A percentile compares a stretch with the other conserved stretches of the same genome.
These are phyloP conservation scores for Falco punctatus DNA, from an alignment of 2,113 vertebrate species.

Conservation along the genomic window DNA sequence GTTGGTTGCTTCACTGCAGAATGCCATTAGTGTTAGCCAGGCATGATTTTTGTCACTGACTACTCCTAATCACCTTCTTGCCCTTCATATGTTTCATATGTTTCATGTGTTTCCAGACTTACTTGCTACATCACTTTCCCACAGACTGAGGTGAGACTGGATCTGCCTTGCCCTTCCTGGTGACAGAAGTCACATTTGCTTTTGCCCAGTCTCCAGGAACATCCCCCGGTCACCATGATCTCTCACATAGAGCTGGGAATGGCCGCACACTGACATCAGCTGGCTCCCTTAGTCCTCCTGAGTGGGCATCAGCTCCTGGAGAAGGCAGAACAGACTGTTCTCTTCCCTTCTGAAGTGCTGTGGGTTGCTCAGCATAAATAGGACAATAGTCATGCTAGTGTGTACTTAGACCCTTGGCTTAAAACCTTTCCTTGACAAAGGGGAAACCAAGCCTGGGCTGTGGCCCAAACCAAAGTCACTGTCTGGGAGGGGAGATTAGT, in stretches of 20 bases:
- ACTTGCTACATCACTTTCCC: background rate
- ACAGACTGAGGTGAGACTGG: background rate
- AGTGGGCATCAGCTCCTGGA: background rate
- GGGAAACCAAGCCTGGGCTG: background rate
- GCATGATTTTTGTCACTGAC: background rate
- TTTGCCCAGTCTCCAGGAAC: background rate
- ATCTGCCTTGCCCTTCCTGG: background rate
- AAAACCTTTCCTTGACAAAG: background rate
- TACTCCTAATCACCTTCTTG: background rate
- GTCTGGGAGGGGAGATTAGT: background rate
- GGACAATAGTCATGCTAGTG: background rate
- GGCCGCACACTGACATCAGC: background rate
- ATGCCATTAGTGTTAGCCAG: background rate
- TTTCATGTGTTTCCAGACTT: too few species aligned
- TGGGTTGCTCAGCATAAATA: background rate
- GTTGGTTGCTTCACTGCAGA: too few species aligned
- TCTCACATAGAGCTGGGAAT: background rate
- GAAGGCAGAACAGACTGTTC: background rate
- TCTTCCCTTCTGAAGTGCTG: background rate
- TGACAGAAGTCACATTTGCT: background rate
- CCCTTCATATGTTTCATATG: background rate
- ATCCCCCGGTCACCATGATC: rapidly evolving
- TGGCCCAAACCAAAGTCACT: background rate
- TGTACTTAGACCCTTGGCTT: background rate
- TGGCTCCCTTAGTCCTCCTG: background rate